Evolutionary conservation across 2,888 invertebrate genomes (phyloP), one percentile per base, ranked within the genome.

Genomic region (Zygothrica quintamaculata): DNA sequence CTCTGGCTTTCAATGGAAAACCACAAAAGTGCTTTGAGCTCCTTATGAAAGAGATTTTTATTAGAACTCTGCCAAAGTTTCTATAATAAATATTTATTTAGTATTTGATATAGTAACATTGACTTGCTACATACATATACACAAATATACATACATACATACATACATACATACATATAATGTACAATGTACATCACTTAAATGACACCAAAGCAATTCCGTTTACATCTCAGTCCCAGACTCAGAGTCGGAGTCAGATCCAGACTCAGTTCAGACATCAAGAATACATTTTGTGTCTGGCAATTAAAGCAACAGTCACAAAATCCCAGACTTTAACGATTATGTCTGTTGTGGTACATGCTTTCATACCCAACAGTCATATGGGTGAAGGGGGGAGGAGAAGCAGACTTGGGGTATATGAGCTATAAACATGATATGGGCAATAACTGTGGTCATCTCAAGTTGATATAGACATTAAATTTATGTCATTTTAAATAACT

Each of bases 261-360:
- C n/a, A n/a, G 16, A 9, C 56, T 43, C 43, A 29, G 26, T 25
- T 33, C 18, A 22, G 59, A 58, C 56, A 57, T 61, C 44, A 58
- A 60, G 39, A 15, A 8, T 50, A 46, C 48, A 59, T 15, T 40
- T 16, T 40, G 52, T 47, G 53, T 56, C 18, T 22, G 18, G 18
- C 18, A 69, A 74, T 64, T 74, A 73, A 74, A 60, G 40, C 50
- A 22, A 22, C 5, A 40, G 33, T 40, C 56, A 59, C 43, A 62
- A 72, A 71, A 66, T 58, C 50, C 40, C 36, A 71, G 42, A 52
- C 25, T 26, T 51, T 59, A 31, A 56, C 31, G 66, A 56, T 52
- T 56, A 33, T 26, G 48, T 48, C 9, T 26, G 18, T 18, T 16
- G 16, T 29, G 25, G n/a, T n/a, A n/a, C n/a, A n/a, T 18, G 25